Evolutionary conservation across 2,797 vertebrate genomes (phyloP), one percentile per base, ranked within the genome.

Genomic region (Muraenolepis orangiensis): DNA sequence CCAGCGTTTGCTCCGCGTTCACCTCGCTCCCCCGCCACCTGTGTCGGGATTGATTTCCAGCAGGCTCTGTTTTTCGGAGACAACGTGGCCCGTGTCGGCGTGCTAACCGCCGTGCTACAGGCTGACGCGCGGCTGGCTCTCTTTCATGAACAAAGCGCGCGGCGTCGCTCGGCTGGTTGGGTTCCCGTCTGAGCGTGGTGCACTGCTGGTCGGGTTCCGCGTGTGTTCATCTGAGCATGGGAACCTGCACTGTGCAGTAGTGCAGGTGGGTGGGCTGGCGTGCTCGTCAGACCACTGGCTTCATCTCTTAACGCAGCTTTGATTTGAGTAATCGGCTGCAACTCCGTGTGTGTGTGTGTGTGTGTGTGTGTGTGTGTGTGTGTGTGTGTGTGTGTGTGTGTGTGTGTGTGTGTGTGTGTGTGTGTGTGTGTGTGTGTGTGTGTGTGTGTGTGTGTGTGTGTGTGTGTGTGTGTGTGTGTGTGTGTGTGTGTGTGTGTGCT

Each of bases 311-410:
- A 89, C 92, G 88, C 72, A 70, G 79, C 88, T 91, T 90, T 90
- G 88, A 89, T 85, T 72, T 26, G 23, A 81, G 89, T 85, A 88
- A 87, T 91, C 91, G 90, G 91, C 91, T 92, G 85, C 89, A 85
- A 46, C 36, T 67, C 70, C 51, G 23, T 14, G 5, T 72, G 70
- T 68, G 72, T 79, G 70, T 78, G 74, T 82, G 77, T 81, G 80
- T 74, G 73, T 28, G 46, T 73, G 72, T 73, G 57, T 80, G 67
- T 78, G 74, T 71, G 77, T 75, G 72, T 78, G 68, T 78, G 74
- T 82, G 76, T 81, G 79, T 74, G 72, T 26, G 42, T 72, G 72
- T 72, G 40, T 79, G 67, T 71, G 76, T 75, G 72, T 78, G 69
- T 78, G 74, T 82, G 77, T 82, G 80, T 73, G 72, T 26, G 42